Base-by-base conservation (phyloP, 2,113 vertebrate genomes). In the Corythornis vintsioides region DNA sequence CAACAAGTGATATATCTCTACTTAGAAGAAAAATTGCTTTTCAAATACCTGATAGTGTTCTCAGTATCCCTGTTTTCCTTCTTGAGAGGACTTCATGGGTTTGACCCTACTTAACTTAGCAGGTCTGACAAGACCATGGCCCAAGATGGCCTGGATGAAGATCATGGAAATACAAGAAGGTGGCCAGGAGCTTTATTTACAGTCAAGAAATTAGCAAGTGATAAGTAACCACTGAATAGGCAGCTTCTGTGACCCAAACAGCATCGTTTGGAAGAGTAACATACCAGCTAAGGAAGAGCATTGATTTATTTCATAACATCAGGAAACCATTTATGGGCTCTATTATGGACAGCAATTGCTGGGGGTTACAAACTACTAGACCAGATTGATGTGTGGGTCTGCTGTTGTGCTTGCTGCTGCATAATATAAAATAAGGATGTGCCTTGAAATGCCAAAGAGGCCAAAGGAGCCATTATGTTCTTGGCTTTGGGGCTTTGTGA, bases 291-390 rank as follows among this genome's bases (percentile, higher is more conserved):
- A 57, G 10, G 59, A 80, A 66, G 82, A 90, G 57, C 95, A 67
- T 14, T 96, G 96, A 97, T 97, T 97, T 97, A 97, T 97, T 96
- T 88, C 86, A 93, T 87, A 93, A 78, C 94, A 92, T 77, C 93
- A 86, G 96, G 96, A 92, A 97, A 53, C 86, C 89, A 75, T 96
- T 96, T 97, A 94, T 92, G 88, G 93, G 60, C 78, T 89, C 66
- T 13, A 31, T 74, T 38, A 93, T 72, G 77, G 87, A 69, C 82
- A 89, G 79, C 72, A 59, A 1, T 91, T 0, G 0, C 53, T 83
- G 60, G 45, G 47, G 70, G 47, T 90, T 53, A 29, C 38, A 84
- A 92, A 55, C 38, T 83, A 67, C 43, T 73, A 13, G 80, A 75
- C 42, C 83, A 85, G 78, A 94, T 91, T 94, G 94, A 96, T 91